Base-by-base conservation (phyloP, 2,797 vertebrate genomes). In the Thaleichthys pacificus region DNA sequence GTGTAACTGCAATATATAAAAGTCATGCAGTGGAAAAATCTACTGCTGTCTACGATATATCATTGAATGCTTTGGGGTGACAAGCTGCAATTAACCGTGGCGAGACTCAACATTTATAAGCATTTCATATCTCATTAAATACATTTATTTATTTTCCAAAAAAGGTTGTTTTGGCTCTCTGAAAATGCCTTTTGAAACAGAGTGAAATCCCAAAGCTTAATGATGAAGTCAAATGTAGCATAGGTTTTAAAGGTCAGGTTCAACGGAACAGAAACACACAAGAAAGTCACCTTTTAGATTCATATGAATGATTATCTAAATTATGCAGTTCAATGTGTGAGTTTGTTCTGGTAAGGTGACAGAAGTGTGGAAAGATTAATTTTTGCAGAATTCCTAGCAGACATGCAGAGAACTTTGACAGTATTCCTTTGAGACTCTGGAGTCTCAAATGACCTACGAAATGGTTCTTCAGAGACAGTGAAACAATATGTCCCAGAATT, bases 111-210 rank as follows among this genome's bases (percentile, higher is more conserved):
- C 86, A 87, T 92, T 91, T 88, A 87, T 84, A 85, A 86, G 85
- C 85, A 81, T 91, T 89, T 87, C 87, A 90, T 91, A 92, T 91
- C 88, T 93, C 89, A 91, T 92, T 91, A 89, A 92, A 93, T 91
- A 88, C 81, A 88, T 90, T 84, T 91, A 91, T 92, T 89, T 91
- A 87, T 90, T 88, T 90, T 88, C 76, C 69, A 76, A 80, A 73
- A 70, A 78, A 80, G 65, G 35, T 54, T 67, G 66, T 77, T 87
- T 79, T 90, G 77, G 69, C 77, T 68, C 74, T 77, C 72, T 51
- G 79, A 82, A 81, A 75, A 81, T 73, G 38, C 80, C 68, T 68
- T 79, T 81, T 76, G 64, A 82, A 77, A 73, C 65, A 69, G 60
- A 69, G 60, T 80, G 77, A 79, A 85, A 79, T 69, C 74, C 79